Percentiles rank a stretch among this genome's conserved stretches.
Evolutionary conservation across 2,797 vertebrate genomes (phyloP).

Genomic region (Argentina silus): DNA sequence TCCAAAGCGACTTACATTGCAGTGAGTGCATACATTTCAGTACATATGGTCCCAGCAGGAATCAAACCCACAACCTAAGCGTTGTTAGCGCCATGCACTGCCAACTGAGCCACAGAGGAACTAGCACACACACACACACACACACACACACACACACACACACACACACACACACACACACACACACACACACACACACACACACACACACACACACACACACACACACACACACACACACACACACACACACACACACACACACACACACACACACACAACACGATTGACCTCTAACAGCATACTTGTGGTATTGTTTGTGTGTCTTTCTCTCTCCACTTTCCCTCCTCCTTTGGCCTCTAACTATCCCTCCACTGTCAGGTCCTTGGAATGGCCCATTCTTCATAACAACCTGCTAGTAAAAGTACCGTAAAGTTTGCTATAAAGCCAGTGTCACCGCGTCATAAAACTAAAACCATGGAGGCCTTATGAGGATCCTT

Average conservation of each 20-base stretch:
- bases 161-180: slow-evolving; percentile 3
- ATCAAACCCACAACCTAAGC: too few relatives aligned
- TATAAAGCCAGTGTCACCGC: neutral
- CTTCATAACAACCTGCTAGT: neutral
- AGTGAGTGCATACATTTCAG: too few relatives aligned
- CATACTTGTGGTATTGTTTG: neutral
- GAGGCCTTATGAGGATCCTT: neutral
- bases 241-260: neutral
- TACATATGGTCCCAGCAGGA: too few relatives aligned
- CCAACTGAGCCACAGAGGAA: too few relatives aligned
- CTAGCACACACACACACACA: neutral
- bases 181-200: neutral
- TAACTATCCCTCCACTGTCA: neutral
- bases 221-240: neutral
- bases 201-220: slow-evolving; percentile 9
- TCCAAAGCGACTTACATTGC: too few relatives aligned
- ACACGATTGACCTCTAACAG: neutral
- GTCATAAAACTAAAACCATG: neutral
- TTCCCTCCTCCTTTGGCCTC: neutral
- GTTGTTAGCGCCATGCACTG: too few relatives aligned
- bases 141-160: slow-evolving; percentile 10
- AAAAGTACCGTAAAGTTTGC: neutral
- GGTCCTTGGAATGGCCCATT: neutral
- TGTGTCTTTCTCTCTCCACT: neutral
- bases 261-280: neutral